Evolutionary conservation across 2,797 vertebrate genomes (phyloP), one percentile per base, ranked within the genome.

Genomic region (Chromobotia macracanthus): DNA sequence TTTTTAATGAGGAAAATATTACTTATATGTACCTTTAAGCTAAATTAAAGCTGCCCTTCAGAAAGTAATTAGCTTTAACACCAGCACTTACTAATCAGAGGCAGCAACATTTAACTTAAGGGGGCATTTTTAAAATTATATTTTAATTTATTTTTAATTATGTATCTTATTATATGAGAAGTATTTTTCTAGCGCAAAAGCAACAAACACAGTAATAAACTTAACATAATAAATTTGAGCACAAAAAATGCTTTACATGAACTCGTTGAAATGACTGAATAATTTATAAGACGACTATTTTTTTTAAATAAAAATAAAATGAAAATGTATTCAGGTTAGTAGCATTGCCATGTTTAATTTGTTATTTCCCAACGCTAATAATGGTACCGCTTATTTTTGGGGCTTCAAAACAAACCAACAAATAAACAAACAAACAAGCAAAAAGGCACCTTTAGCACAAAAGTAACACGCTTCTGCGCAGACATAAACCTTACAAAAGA

Each of bases 401-500:
- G 19, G 23, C 10, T 7, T 16, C 44, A 19, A 9, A 77, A 11
- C 23, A 56, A 58, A 48, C 53, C 50, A 70, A 61, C 28, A 41
- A 63, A 11, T 18, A 56, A 58, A 48, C 53, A 38, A 70, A 61
- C 28, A 41, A 63, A 66, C 10, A 44, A 44, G 11, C 41, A 44
- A 44, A 10, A 9, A 56, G 15, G 21, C 9, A 23, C 13, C 41
- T 41, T 11, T 21, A 19, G 25, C 44, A 25, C 10, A 67, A 56
- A 70, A 63, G 66, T 61, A 25, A 69, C 28, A 23, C 25, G 60
- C 25, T 31, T 61, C 13, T 35, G 25, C n/a, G 28, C 28, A 68
- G 31, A 61, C 55, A 63, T 53, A 71, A 53, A 71, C 44, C 75
- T 61, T 44, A 61, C 28, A 28, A 25, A 56, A 77, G 28, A 58